Conservation (phyloP, 2,888 invertebrate genomes). For the Chelonus formosanus region DNA sequence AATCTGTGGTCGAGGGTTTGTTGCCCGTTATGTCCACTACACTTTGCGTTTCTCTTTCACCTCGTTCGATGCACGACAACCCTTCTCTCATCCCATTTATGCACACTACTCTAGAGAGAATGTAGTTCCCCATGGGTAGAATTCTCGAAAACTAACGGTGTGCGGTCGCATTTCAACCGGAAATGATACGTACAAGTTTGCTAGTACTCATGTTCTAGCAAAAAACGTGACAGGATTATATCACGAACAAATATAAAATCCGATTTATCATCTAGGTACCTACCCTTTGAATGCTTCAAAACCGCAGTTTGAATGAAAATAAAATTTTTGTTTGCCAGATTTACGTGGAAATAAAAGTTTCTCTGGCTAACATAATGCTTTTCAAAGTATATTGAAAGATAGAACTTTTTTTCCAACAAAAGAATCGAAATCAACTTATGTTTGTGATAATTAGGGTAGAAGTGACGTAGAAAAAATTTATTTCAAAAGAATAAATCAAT, state of each 20-base stretch:
- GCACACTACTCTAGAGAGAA: constrained; percentile 8
- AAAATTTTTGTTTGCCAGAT: neutral
- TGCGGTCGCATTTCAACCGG: constrained; percentile 26
- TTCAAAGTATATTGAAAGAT: too few species aligned
- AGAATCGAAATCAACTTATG: neutral
- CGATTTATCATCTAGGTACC: constrained; percentile 15
- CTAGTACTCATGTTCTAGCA: neutral
- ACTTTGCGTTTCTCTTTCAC: constrained; percentile 32
- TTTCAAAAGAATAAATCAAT: too few species aligned
- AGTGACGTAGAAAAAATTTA: too few species aligned
- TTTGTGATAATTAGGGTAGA: neutral
- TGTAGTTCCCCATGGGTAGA: constrained; percentile 9
- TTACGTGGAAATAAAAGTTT: constrained; percentile 1
- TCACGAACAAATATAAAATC: constrained; percentile 17
- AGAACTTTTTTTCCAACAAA: too few species aligned
- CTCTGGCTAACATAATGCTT: neutral
- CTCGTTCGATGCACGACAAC: constrained; percentile 29
- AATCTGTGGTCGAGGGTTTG: constrained; percentile 58
- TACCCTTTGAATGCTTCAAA: constrained; percentile 9
- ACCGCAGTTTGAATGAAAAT: neutral
- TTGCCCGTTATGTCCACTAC: constrained; percentile 15
- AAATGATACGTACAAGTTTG: constrained; percentile 23
- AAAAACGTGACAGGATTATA: constrained; percentile 24
- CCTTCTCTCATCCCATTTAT: constrained; percentile 15
- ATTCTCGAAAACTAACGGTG: constrained; percentile 26